These are phyloP conservation scores for Ammospiza nelsoni DNA, from an alignment of 2,113 vertebrate species.

Conservation along the genomic window DNA sequence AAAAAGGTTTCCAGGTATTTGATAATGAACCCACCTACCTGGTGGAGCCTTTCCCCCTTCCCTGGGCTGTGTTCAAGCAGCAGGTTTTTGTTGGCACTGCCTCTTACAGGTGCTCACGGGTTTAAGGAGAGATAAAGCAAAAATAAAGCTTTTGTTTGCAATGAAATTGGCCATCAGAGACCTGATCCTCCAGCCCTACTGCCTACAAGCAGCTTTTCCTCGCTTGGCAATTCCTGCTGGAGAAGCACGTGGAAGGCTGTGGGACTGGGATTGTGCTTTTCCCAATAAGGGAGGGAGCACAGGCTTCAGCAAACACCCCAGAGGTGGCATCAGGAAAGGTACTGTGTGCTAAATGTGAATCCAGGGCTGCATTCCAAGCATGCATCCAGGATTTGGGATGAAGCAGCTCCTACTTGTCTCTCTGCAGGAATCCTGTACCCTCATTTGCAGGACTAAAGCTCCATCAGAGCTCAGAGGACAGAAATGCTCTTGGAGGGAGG, in stretches of 20 bases:
- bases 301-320: not conserved
- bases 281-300: not conserved
- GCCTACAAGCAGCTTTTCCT: not conserved
- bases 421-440: not conserved
- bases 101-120: not conserved
- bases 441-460: not conserved
- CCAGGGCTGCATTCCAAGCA: not conserved
- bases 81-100: not conserved
- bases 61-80: not conserved
- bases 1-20: not conserved
- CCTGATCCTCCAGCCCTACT: not conserved
- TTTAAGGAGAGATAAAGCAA: not conserved
- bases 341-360: accelerated
- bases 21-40: not conserved
- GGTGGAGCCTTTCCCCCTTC: not conserved
- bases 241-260: not conserved
- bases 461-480: not conserved
- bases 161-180: not conserved
- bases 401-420: not conserved
- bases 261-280: not conserved
- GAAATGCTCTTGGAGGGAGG: not conserved
- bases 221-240: not conserved
- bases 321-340: not conserved
- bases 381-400: not conserved
- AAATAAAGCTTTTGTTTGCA: slow-evolving; percentile 12